These are phyloP conservation scores for Corynorhinus townsendii DNA, from an alignment of 2,113 vertebrate species.

Conservation along the genomic window DNA sequence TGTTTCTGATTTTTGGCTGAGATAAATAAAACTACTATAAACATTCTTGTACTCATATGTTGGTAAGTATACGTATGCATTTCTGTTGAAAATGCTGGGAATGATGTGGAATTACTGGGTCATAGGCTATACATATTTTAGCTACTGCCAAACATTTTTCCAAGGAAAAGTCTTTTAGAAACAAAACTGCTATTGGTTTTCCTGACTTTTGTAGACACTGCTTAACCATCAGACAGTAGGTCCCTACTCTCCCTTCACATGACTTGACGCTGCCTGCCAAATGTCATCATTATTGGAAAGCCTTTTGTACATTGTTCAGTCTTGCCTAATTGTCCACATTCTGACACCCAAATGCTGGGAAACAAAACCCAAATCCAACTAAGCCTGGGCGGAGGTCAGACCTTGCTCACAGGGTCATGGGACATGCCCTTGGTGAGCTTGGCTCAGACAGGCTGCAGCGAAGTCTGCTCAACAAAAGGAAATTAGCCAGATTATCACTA, in stretches of 20 bases:
- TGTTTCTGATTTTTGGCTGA: neutral
- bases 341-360: neutral
- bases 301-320: neutral
- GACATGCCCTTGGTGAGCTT: neutral
- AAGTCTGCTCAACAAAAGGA: neutral
- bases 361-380: neutral
- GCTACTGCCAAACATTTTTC: neutral
- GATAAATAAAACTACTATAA: neutral
- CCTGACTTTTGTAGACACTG: neutral
- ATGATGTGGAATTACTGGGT: neutral
- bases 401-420: neutral
- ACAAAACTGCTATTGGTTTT: neutral
- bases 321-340: neutral
- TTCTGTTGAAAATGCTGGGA: conserved; percentile 7
- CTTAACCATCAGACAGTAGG: neutral
- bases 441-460: neutral
- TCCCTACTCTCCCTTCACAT: neutral
- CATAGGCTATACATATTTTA: neutral
- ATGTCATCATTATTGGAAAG: neutral
- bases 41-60: neutral
- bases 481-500: neutral
- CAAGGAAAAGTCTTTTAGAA: neutral
- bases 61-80: neutral
- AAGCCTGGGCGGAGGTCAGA: neutral
- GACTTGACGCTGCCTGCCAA: neutral